Base-by-base conservation (phyloP, 2,888 invertebrate species). In the Pediacus dermestoides region DNA sequence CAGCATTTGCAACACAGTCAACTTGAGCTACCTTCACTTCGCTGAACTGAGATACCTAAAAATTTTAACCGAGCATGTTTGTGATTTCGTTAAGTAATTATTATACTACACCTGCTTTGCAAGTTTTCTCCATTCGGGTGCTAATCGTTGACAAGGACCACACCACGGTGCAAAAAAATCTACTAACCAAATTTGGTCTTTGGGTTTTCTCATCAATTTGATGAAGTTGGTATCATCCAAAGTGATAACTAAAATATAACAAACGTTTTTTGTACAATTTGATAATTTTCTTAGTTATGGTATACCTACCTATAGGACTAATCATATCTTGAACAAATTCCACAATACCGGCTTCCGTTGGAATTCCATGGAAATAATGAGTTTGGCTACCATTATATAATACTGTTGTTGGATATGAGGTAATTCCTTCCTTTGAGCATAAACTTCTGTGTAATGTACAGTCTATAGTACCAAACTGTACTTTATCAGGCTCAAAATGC, bases 131-230 rank as follows among this genome's bases (percentile, higher is more conserved):
- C 81, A 85, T 53, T 84, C 77, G 1, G 82, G 79, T 6, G 76
- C 74, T 45, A 87, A 67, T 58, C 78, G 76, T 55, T 81, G 80
- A 60, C 86, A 87, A 1, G 84, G 84, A 2, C 78, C 80, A 68
- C 86, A 87, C 84, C 84, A 85, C 1, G 83, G 80, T 7, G 82
- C 82, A 61, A 74, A 85, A 66, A 78, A 86, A 67, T 84, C 83
- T 2, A 86, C 77, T 13, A 82, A 60, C 81, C 82, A 85, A 2
- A 83, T 63, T 40, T 77, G 74, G 30, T 73, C 69, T 4, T 61
- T 57, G 1, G 70, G 68, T 54, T 81, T 78, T 14, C 72, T 65
- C 8, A 68, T 64, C 16, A 86, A 71, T 39, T 64, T 62, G 11
- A 75, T 63, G 58, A 83, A 85, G 27, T 70, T 70, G 12, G 70